Conservation (phyloP, 2,113 vertebrate genomes). For the Uropsilus gracilis region DNA sequence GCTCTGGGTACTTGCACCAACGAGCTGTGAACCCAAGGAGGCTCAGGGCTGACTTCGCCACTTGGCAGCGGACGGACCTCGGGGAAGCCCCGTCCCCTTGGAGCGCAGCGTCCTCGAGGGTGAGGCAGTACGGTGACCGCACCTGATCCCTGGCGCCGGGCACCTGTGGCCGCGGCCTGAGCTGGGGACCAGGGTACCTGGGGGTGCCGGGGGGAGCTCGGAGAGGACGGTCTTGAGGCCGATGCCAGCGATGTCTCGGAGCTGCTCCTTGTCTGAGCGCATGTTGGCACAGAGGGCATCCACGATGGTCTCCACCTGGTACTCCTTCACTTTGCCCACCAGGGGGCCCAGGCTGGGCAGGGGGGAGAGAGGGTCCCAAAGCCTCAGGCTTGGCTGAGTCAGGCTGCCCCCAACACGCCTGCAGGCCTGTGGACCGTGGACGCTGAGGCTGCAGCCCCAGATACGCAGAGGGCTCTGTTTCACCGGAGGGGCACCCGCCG, state of each 20-base stretch:
- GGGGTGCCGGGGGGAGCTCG: slow-evolving; percentile 90
- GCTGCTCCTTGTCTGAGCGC: slow-evolving; percentile 95
- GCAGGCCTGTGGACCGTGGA: neutral
- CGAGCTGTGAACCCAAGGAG: no score
- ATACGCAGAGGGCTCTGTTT: neutral
- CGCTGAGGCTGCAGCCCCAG: neutral
- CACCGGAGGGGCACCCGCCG: neutral
- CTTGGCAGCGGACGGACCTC: no score
- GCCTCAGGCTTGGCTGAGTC: neutral
- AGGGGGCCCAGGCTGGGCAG: slow-evolving; percentile 92
- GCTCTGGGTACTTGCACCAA: no score
- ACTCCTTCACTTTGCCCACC: slow-evolving; percentile 97
- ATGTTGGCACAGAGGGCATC: slow-evolving; percentile 95
- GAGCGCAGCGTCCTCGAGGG: no score
- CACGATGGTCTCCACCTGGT: slow-evolving; percentile 97
- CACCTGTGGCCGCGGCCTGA: no score
- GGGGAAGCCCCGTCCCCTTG: no score
- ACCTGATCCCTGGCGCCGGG: no score
- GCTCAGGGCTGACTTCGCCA: no score
- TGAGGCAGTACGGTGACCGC: neutral
- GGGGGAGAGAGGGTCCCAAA: neutral
- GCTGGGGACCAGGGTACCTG: slow-evolving; percentile 87
- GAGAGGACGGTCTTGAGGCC: slow-evolving; percentile 95
- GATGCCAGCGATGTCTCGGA: slow-evolving; percentile 96
- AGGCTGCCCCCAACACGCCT: neutral